A percentile compares a stretch with the other conserved stretches of the same genome.
Evolutionary conservation across 2,888 invertebrate species (phyloP).

Genomic region (Andrena marginata): DNA sequence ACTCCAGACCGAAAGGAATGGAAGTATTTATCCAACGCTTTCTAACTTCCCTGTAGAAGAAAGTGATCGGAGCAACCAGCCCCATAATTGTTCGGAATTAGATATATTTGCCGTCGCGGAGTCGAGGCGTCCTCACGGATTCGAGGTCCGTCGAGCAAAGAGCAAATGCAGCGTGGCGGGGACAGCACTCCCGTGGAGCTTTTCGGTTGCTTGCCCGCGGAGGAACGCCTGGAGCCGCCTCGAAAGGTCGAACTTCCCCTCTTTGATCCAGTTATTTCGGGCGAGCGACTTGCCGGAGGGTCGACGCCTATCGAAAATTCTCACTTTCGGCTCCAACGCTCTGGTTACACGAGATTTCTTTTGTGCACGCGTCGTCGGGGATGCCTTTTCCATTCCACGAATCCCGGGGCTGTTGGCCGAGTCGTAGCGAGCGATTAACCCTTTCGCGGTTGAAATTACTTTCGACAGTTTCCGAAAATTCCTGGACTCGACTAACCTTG

Average conservation of each 20-base stretch:
- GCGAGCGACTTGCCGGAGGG: conserved; percentile 21
- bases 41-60: not conserved
- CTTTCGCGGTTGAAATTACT: conserved; percentile 19
- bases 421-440: conserved; percentile 31
- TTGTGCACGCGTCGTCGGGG: not conserved
- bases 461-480: conserved; percentile 5
- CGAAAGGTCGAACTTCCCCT: conserved; percentile 26
- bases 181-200: conserved; percentile 6
- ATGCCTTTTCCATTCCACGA: not conserved
- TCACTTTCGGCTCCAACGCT: not conserved
- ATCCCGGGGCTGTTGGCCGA: not conserved
- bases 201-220: conserved; percentile 10
- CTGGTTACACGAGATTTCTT: conserved; percentile 31
- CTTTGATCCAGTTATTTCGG: conserved; percentile 57
- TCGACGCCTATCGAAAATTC: conserved; percentile 37
- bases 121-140: not conserved
- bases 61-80: conserved; percentile 11
- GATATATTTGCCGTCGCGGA: conserved; percentile 21
- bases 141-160: conserved; percentile 16
- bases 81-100: conserved; percentile 32
- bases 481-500: not conserved
- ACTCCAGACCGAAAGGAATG: too few relatives aligned
- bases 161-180: conserved; percentile 4
- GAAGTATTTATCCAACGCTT: not conserved
- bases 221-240: not conserved